Conservation (phyloP, 2,888 invertebrate species). For the Drosophila fungiperda region DNA sequence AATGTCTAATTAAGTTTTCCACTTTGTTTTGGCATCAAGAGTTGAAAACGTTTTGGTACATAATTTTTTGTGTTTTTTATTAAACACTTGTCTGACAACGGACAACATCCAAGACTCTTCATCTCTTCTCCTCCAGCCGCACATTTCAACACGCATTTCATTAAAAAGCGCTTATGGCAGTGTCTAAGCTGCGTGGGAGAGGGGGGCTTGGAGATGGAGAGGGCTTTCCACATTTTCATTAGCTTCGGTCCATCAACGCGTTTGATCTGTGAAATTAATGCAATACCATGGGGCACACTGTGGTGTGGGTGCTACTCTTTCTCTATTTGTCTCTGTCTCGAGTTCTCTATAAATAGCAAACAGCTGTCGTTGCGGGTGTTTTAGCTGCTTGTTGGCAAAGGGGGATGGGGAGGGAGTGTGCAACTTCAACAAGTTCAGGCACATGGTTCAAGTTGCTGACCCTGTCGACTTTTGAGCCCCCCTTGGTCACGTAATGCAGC, state of each 20-base stretch:
- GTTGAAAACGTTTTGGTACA: conserved; percentile 24
- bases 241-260: conserved; percentile 70
- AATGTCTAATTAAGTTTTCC: conserved; percentile 16
- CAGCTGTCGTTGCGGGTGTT: conserved; percentile 50
- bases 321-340: conserved; percentile 8
- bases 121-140: neutral
- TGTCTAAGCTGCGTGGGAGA: conserved; percentile 6
- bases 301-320: conserved; percentile 40
- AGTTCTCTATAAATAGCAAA: conserved; percentile 67
- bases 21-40: conserved; percentile 31
- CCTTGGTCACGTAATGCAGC: conserved; percentile 65
- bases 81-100: conserved; percentile 56
- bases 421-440: conserved; percentile 36
- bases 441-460: conserved; percentile 36
- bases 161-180: conserved; percentile 65
- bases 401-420: neutral
- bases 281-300: conserved; percentile 58
- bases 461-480: conserved; percentile 56
- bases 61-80: conserved; percentile 47
- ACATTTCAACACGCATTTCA: conserved; percentile 62
- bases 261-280: conserved; percentile 81
- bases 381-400: no score
- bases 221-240: conserved; percentile 66
- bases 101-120: neutral
- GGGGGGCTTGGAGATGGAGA: neutral